These are phyloP conservation scores for Leptothorax acervorum DNA, from an alignment of 2,888 invertebrate genomes.

Conservation along the genomic window DNA sequence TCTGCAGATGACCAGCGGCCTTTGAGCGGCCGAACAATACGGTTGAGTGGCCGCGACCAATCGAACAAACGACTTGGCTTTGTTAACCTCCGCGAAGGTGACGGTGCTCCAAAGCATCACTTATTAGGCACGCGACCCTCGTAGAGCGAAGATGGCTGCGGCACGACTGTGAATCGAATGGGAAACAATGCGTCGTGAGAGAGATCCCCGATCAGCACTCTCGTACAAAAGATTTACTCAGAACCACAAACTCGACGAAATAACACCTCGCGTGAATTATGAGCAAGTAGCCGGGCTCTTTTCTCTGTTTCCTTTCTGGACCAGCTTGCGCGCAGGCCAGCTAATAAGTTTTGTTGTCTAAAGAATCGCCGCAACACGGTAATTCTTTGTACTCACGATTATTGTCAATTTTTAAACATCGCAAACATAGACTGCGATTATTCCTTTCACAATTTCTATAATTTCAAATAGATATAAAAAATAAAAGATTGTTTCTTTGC, in stretches of 20 bases:
- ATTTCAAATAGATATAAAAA: background rate
- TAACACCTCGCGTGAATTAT: conserved; percentile 21
- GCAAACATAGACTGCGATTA: background rate
- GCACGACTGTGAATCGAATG: conserved; percentile 62
- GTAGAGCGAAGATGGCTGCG: conserved; percentile 62
- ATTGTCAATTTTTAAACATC: background rate
- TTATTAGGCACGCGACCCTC: conserved; percentile 77
- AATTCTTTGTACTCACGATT: background rate
- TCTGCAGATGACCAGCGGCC: conserved; percentile 71
- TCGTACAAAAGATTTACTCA: conserved; percentile 14
- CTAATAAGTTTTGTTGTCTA: background rate
- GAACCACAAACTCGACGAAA: background rate
- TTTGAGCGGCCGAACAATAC: conserved; percentile 78
- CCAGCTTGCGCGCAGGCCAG: background rate
- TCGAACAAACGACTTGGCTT: conserved; percentile 81
- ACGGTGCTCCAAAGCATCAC: conserved; percentile 59
- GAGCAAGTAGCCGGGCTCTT: conserved; percentile 1
- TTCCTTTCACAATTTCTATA: background rate
- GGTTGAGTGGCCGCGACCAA: conserved; percentile 81
- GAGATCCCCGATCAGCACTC: conserved; percentile 22
- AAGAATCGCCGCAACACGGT: background rate
- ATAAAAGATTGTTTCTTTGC: background rate
- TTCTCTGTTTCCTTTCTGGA: background rate
- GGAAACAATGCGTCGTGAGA: conserved; percentile 55
- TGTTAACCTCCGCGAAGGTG: conserved; percentile 73